Evolutionary conservation across 2,113 vertebrate genomes (phyloP).

Genomic region (Megalops atlanticus): DNA sequence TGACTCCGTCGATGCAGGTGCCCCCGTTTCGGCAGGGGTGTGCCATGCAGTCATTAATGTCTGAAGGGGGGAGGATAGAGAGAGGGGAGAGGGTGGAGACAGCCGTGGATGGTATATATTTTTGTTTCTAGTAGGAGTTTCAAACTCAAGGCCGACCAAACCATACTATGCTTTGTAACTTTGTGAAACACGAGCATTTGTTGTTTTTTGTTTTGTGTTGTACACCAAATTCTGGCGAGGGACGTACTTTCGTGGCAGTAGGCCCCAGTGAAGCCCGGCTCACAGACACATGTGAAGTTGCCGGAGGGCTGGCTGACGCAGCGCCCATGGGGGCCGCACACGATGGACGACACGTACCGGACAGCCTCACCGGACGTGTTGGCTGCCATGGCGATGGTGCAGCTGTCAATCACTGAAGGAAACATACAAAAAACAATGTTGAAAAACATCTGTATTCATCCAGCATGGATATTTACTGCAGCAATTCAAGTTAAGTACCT

Average conservation of each 20-base stretch:
- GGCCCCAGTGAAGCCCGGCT: conserved; percentile 86
- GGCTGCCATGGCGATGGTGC: conserved; percentile 81
- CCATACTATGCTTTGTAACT: too few relatives aligned
- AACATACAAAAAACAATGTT: not conserved
- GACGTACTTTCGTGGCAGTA: conserved; percentile 97
- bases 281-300: conserved; percentile 91
- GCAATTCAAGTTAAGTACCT: too few relatives aligned
- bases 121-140: too few relatives aligned
- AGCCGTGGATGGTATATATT: too few relatives aligned
- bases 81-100: not conserved
- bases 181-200: not conserved
- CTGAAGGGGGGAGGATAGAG: conserved; percentile 57
- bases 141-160: too few relatives aligned
- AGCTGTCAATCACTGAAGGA: conserved; percentile 87
- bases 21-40: conserved; percentile 88
- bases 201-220: too few relatives aligned
- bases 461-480: too few relatives aligned
- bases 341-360: conserved; percentile 75
- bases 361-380: conserved; percentile 74
- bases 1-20: conserved; percentile 90
- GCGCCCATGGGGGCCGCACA: conserved; percentile 86
- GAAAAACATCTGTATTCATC: too few relatives aligned
- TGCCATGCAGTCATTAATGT: conserved; percentile 87
- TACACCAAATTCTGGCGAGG: too few relatives aligned
- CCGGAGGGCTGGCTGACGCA: conserved; percentile 85